Percentiles rank a stretch among this genome's conserved stretches.
Conservation (phyloP, 2,888 invertebrate species). For the Troglohyphantes excavatus region DNA sequence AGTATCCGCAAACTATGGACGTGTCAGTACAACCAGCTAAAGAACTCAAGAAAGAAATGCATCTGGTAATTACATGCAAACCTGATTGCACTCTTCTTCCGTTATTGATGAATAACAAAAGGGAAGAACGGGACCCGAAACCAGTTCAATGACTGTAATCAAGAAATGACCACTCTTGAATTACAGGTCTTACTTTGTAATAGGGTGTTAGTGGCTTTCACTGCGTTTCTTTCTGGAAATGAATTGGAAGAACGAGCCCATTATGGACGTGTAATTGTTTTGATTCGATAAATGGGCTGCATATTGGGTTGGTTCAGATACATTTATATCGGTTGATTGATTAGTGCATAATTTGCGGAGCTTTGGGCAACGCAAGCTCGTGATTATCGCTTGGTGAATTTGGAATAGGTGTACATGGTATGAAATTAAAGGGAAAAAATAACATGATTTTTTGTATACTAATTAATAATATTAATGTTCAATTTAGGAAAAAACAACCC, state of each 20-base stretch:
- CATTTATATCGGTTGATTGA: background rate
- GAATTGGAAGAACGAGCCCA: background rate
- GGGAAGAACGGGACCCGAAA: background rate
- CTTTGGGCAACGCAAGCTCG: background rate
- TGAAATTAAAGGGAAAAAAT: background rate
- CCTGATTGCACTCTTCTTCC: constrained; percentile 18
- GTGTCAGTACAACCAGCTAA: background rate
- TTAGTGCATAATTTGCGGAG: background rate
- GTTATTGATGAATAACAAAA: constrained; percentile 29
- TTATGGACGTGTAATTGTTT: background rate
- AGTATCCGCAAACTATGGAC: background rate
- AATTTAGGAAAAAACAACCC: too few species aligned
- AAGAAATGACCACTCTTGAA: background rate
- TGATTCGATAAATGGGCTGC: background rate
- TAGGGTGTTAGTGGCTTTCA: background rate
- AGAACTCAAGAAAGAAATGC: background rate
- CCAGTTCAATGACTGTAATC: constrained; percentile 36
- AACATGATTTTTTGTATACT: too few species aligned
- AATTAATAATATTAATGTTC: too few species aligned
- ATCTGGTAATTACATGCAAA: constrained; percentile 33
- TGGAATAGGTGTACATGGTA: background rate
- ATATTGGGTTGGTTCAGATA: background rate
- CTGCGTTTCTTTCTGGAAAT: background rate
- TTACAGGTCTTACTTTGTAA: background rate
- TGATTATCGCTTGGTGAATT: background rate